A percentile compares a stretch with the other conserved stretches of the same genome.
phyloP scores from a whole-genome alignment of 2,113 vertebrate species.

The Natator depressus region DNA sequence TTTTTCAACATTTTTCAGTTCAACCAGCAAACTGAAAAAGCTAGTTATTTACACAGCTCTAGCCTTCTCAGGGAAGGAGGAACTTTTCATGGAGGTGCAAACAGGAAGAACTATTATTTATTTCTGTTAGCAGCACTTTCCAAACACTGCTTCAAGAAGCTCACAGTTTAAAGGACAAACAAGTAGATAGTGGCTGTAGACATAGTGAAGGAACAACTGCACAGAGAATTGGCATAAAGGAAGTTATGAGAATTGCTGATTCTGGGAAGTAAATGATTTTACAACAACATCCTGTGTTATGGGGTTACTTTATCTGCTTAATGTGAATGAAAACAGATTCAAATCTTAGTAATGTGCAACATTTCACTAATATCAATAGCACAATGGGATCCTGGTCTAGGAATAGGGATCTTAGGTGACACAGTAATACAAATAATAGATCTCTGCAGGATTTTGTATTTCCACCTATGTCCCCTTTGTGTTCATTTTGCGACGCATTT shows the following conservation, averaged over 20 bases:
- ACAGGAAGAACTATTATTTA: no score
- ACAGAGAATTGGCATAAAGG: background rate
- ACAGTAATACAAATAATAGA: background rate
- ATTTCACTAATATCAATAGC: background rate
- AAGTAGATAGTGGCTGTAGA: background rate
- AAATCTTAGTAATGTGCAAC: background rate
- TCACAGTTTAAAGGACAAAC: background rate
- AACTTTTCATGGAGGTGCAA: no score
- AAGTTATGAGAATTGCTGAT: background rate
- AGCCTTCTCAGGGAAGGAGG: no score
- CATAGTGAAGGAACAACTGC: background rate
- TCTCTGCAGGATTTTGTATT: background rate
- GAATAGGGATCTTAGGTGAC: background rate
- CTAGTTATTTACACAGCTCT: background rate
- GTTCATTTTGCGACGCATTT: background rate
- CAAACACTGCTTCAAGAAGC: background rate
- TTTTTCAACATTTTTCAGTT: no score
- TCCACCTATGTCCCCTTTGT: fast-evolving
- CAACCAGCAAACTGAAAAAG: background rate
- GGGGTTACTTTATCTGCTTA: background rate
- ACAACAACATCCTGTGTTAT: background rate
- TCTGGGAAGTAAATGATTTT: background rate
- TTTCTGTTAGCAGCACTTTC: no score
- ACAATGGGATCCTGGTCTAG: background rate
- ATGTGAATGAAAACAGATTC: background rate